Evolutionary conservation across 2,797 vertebrate species (phyloP).

Genomic region (Ptychobarbus kaznakovi): DNA sequence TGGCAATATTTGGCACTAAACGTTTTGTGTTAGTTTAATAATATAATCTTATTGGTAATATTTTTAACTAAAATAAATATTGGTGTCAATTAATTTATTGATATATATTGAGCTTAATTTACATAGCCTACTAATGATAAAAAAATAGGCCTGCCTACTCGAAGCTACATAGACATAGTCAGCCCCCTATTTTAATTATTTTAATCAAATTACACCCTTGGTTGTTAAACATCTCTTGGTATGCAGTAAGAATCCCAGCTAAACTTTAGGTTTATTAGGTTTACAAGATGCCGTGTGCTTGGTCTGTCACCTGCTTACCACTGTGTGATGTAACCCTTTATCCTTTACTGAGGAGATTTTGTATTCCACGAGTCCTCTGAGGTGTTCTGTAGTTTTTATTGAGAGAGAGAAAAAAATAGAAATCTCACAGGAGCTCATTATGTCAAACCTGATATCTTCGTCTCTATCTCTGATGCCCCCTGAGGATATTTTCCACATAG

Average conservation of each 20-base stretch:
- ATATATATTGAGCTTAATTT: not conserved
- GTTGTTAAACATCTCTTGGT: constrained; percentile 10
- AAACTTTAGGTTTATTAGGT: constrained; percentile 39
- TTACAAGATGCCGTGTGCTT: constrained; percentile 3
- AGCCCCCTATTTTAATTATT: not conserved
- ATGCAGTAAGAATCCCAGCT: constrained; percentile 37
- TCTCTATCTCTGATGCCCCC: constrained; percentile 54
- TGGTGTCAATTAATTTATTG: not conserved
- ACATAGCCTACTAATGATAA: not conserved
- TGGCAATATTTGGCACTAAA: not conserved
- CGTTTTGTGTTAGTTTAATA: not conserved
- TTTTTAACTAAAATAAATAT: not conserved
- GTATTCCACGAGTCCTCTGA: constrained; percentile 46
- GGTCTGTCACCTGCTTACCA: constrained; percentile 23
- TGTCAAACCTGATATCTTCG: constrained; percentile 63
- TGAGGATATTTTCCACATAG: constrained; percentile 45
- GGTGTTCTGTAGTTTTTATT: constrained; percentile 52
- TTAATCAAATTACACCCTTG: not conserved
- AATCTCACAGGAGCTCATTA: constrained; percentile 54
- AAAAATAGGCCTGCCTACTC: not conserved
- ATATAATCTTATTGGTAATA: not conserved
- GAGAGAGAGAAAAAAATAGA: constrained; percentile 34
- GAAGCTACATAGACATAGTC: not conserved
- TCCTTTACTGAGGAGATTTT: constrained; percentile 38
- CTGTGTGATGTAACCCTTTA: constrained; percentile 42